Percentiles rank a stretch among this genome's conserved stretches.
These are phyloP conservation scores for Muscina levida DNA, from an alignment of 2,888 invertebrate species.

Conservation along the genomic window DNA sequence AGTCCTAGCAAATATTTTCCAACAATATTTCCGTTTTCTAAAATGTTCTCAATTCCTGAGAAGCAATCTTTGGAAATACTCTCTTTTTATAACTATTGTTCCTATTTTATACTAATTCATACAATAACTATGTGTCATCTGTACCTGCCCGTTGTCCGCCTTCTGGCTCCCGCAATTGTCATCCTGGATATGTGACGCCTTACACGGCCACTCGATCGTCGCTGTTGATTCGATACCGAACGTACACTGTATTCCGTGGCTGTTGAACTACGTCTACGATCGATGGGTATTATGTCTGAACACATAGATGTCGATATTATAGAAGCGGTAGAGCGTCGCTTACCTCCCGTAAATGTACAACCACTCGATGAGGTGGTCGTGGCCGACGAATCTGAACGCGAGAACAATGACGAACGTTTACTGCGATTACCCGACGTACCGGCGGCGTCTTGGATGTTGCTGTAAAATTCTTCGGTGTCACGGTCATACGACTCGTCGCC, in stretches of 20 bases:
- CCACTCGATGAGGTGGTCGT: conserved; percentile 79
- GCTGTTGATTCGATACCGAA: conserved; percentile 71
- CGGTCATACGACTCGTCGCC: conserved; percentile 72
- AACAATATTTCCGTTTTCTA: too few relatives aligned
- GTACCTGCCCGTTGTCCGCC: conserved; percentile 80
- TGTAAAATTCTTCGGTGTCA: conserved; percentile 78
- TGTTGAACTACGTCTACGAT: conserved; percentile 77
- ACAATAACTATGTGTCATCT: too few relatives aligned
- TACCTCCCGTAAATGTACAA: conserved; percentile 77
- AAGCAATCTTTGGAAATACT: too few relatives aligned
- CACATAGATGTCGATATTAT: conserved; percentile 79
- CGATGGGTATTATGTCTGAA: conserved; percentile 77
- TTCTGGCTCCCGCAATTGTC: conserved; percentile 78
- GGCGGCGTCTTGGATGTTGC: conserved; percentile 76
- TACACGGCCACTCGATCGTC: conserved; percentile 78
- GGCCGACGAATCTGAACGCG: conserved; percentile 79
- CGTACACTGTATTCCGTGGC: conserved; percentile 76
- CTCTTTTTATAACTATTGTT: too few relatives aligned
- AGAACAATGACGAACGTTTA: conserved; percentile 78
- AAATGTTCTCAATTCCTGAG: too few relatives aligned
- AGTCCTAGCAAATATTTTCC: too few relatives aligned
- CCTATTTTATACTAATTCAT: too few relatives aligned
- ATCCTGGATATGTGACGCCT: conserved; percentile 78
- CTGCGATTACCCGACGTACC: conserved; percentile 72
- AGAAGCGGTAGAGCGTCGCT: conserved; percentile 78